These are phyloP conservation scores for Erythrolamprus reginae DNA, from an alignment of 2,113 vertebrate species.

Conservation along the genomic window DNA sequence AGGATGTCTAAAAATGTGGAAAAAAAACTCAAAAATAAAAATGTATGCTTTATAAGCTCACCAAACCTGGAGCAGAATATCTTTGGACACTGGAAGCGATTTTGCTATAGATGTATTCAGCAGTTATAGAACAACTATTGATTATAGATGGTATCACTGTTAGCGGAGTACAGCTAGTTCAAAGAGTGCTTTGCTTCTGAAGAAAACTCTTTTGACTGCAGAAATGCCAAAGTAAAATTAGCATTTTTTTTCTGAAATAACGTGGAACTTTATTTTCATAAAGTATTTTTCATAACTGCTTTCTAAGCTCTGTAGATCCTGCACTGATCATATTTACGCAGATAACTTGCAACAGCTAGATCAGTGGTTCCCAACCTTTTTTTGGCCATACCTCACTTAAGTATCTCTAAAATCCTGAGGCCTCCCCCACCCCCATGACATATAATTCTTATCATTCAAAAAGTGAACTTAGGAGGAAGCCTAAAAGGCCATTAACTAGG, in stretches of 20 bases:
- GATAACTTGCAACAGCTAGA: no score
- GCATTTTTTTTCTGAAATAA: neutral
- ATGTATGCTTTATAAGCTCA: neutral
- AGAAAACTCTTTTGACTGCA: neutral
- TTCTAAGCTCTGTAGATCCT: neutral
- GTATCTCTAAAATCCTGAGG: no score
- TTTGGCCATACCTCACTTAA: no score
- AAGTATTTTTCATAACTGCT: neutral
- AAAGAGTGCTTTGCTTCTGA: neutral
- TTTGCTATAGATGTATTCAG: neutral
- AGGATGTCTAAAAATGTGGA: neutral
- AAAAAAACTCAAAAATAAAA: neutral
- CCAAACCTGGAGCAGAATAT: neutral
- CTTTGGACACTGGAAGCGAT: neutral
- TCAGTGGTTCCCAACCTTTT: no score
- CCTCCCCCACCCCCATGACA: no score
- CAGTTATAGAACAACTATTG: neutral
- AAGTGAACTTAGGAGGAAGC: no score
- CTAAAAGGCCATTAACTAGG: no score
- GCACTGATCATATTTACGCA: neutral
- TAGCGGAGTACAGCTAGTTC: neutral
- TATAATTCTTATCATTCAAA: no score
- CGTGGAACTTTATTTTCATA: neutral
- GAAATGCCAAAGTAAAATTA: neutral
- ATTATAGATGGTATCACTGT: neutral